A percentile compares a stretch with the other conserved stretches of the same genome.
Evolutionary conservation across 23 tunicate genomes (phyloP).

Genomic region (Halocynthia roretzi): DNA sequence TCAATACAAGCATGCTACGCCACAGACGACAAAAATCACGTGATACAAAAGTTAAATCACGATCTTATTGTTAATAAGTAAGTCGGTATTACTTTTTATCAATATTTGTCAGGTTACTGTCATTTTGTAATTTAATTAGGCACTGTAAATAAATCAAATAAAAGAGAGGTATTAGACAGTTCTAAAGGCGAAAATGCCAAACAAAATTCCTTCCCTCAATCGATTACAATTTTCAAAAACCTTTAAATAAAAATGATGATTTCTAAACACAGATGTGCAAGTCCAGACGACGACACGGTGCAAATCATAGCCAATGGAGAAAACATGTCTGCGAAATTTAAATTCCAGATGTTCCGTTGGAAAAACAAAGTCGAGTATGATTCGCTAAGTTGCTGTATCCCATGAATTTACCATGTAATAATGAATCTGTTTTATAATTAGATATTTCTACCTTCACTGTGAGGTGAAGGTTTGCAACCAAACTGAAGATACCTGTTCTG

Average conservation of each 20-base stretch:
- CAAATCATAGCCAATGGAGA: conserved; percentile 45
- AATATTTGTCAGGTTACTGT: neutral
- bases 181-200: too few species aligned
- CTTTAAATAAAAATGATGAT: neutral
- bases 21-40: conserved; percentile 23
- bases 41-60: conserved; percentile 34
- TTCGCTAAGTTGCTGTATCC: neutral
- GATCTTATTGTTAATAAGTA: conserved; percentile 59
- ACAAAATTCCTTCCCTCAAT: too few species aligned
- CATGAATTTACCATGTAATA: neutral
- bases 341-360: conserved; percentile 70
- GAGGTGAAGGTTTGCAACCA: conserved; percentile 40
- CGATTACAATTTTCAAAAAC: too few species aligned
- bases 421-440: neutral
- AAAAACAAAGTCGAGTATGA: conserved; percentile 28
- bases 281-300: conserved; percentile 56
- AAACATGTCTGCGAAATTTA: conserved; percentile 23
- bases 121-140: too few species aligned
- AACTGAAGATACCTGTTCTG: conserved; percentile 32
- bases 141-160: too few species aligned
- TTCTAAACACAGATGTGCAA: conserved; percentile 36
- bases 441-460: conserved; percentile 48
- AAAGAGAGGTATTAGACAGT: too few species aligned
- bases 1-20: conserved; percentile 65
- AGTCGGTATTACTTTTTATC: neutral